Base-by-base conservation (phyloP, 1,140 invertebrate genomes). In the Drosophila tsacasi region DNA sequence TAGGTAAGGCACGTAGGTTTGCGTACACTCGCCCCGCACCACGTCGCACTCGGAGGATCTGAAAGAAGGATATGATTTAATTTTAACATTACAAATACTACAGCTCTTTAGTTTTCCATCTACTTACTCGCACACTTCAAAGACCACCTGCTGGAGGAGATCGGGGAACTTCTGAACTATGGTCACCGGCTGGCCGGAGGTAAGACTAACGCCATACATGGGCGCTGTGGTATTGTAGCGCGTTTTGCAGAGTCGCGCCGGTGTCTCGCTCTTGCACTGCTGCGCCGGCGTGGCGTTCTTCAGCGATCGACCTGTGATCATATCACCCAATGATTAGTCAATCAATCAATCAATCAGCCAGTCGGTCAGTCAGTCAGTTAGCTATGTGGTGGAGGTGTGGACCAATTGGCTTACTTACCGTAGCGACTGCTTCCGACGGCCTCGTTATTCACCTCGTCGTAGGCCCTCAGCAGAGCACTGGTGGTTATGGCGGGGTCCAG, bases 81-180 rank as follows among this genome's bases (percentile, higher is more conserved):
- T 25, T 25, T 9, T 25, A 49, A n/a, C 5, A 27, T n/a, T n/a
- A 1, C 0, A 25, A n/a, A 5, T 25, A 5, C 10, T 25, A 23
- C 9, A 23, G 13, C 0, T 25, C 1, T 44, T 23, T 1, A 3
- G 1, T 49, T 8, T 44, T 19, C 19, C 2, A 25, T 47, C 10
- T 72, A 94, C 94, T 95, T 74, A 95, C 96, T 96, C 95, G 95
- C 96, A 96, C 66, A 97, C 97, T 94, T 98, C 97, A 85, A 97
- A 98, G 50, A 98, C 97, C 50, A 98, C 97, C 94, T 98, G 97
- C 91, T 98, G 97, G 37, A 98, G 93, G n/a, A 98, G 94, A 94
- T 98, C 97, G 5, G 97, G 97, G 91, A 98, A 98, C 93, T 98
- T 98, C 94, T 98, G 97, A 25, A 98, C 97, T 77, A 98, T 98